Evolutionary conservation across 2,113 vertebrate species (phyloP).

Genomic region (Petaurus breviceps): DNA sequence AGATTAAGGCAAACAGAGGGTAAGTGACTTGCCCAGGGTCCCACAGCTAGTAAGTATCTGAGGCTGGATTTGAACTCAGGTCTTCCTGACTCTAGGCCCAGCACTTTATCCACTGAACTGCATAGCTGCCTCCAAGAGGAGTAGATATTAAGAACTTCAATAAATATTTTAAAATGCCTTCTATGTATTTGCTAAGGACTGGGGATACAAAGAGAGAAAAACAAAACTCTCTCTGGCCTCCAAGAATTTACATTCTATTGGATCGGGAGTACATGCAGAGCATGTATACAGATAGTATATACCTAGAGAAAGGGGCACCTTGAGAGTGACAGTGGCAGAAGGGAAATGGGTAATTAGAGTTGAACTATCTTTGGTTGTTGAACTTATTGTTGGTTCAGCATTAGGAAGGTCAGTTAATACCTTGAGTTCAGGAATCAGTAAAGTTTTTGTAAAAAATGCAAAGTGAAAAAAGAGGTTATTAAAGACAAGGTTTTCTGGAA

Average conservation of each 20-base stretch:
- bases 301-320: not conserved
- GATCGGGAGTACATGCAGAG: not conserved
- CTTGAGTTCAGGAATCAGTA: not conserved
- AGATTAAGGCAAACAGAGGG: not conserved
- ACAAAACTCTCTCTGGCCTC: not conserved
- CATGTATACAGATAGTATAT: not conserved
- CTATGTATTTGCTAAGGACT: not conserved
- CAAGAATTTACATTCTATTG: not conserved
- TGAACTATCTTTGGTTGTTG: too few relatives aligned
- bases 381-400: too few relatives aligned
- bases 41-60: not conserved
- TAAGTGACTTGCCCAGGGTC: not conserved
- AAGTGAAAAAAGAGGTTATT: not conserved
- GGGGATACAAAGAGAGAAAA: not conserved
- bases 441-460: not conserved
- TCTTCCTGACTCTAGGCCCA: not conserved
- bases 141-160: not conserved
- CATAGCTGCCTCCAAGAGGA: not conserved
- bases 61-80: not conserved
- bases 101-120: not conserved
- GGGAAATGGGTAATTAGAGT: not conserved
- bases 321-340: not conserved
- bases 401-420: not conserved
- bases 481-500: not conserved
- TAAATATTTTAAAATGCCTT: not conserved